Base-by-base conservation (phyloP, 2,888 invertebrate species). In the Halictus ligatus region DNA sequence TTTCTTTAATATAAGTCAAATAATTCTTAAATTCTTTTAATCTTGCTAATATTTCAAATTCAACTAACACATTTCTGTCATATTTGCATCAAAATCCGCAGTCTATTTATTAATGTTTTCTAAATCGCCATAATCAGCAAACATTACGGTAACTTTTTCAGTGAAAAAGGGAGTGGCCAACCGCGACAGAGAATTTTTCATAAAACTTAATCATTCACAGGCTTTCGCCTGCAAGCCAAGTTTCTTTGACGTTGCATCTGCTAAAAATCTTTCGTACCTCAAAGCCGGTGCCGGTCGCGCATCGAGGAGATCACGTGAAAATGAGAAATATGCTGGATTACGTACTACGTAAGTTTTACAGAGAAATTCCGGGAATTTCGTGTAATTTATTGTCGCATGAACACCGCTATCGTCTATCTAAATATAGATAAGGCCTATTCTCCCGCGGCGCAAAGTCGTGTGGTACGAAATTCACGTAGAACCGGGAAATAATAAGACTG, bases 361-460 rank as follows among this genome's bases (percentile, higher is more conserved):
- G 25, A 18, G 79, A 74, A 79, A 71, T 79, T 76, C 73, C 29
- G 67, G 67, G 29, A 35, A 35, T 69, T 69, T 18, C 35, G 29
- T 10, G 67, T 74, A 83, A 80, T 85, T 85, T 85, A 85, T 80
- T 29, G 73, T 83, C 76, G 29, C 58, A 46, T 54, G 54, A n/a
- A 50, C 48, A 58, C 54, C 25, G 67, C 74, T 80, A 83, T 83
- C 80, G 25, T 83, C 73, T 54, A 75, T 75, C 82, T 75, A 75
- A 81, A 71, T 78, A 85, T 67, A 82, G 84, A 82, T 85, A 85
- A 85, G 78, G 78, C 75, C 50, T 81, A 60, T 84, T 82, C 78
- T 72, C 54, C 58, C 12, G n/a, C 46, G 43, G 75, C 8, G 78
- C 21, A 60, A 54, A 75, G 75, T 82, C 40, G 75, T 46, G 73